Evolutionary conservation across 2,888 invertebrate species (phyloP).

Genomic region (Monochamus alternatus): DNA sequence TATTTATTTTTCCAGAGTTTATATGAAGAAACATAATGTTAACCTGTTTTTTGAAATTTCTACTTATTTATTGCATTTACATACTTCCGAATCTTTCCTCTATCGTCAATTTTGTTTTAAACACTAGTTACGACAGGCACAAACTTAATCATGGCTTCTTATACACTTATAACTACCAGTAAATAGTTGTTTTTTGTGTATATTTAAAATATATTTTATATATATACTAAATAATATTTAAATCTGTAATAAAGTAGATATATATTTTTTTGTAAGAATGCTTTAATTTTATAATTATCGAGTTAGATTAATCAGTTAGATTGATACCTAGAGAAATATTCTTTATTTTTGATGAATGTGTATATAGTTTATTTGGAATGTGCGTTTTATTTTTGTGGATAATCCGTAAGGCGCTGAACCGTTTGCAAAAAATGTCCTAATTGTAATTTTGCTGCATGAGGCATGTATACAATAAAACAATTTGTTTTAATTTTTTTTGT

Average conservation of each 20-base stretch:
- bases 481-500: slow-evolving; percentile 47
- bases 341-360: slow-evolving; percentile 45
- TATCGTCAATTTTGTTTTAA: slow-evolving; percentile 24
- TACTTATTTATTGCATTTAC: slow-evolving; percentile 28
- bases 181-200: slow-evolving; percentile 41
- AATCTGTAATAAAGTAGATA: slow-evolving; percentile 42
- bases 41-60: slow-evolving; percentile 18
- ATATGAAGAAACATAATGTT: too few species aligned
- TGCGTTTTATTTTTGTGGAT: slow-evolving; percentile 32
- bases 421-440: slow-evolving; percentile 2
- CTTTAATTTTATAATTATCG: slow-evolving; percentile 39
- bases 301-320: slow-evolving; percentile 23
- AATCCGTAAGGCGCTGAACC: background rate
- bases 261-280: slow-evolving; percentile 37
- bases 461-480: slow-evolving; percentile 50
- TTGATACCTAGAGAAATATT: slow-evolving; percentile 32
- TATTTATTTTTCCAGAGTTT: too few species aligned
- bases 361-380: slow-evolving; percentile 41
- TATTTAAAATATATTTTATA: slow-evolving; percentile 48
- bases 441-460: slow-evolving; percentile 47
- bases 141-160: slow-evolving; percentile 36
- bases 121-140: slow-evolving; percentile 50
- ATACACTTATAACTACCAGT: slow-evolving; percentile 29
- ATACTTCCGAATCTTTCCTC: slow-evolving; percentile 4
- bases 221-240: slow-evolving; percentile 47